Base-by-base conservation (phyloP, 2,797 vertebrate genomes). In the Sebastes reedi region DNA sequence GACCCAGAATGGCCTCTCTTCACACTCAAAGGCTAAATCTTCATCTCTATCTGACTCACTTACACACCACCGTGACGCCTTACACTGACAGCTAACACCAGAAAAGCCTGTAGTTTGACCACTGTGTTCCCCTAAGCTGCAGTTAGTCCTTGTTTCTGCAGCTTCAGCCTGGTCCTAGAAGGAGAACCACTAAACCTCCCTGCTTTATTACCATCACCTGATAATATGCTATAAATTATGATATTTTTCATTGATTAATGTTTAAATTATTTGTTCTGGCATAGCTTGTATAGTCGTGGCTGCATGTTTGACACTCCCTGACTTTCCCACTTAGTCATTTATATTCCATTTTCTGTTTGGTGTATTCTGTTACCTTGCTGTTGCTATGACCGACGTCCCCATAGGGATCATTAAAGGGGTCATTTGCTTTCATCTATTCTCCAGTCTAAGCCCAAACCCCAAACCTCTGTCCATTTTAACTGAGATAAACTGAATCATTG, bases 1-100 rank as follows among this genome's bases (percentile, higher is more conserved):
- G 90, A 94, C 89, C 93, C 91, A 68, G 61, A 92, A 89, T 88
- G 91, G 93, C 89, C 89, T 76, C 52, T 80, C 72, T 87, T 91
- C 77, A 92, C 92, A 90, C 91, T 90, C 75, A 78, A 85, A 87
- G 77, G 67, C 76, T 76, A 81, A 66, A 78, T 73, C 72, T 86
- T 77, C n/a, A 79, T 76, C 39, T 85, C 70, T 36, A 30, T 67
- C 81, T 46, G 65, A 75, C 56, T 84, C 66, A 67, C 46, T 52
- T 66, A 29, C 20, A 77, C 29, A 67, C 55, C 69, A 69, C 56
- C 67, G 5, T 66, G 59, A 72, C 62, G 50, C 68, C n/a, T 69
- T 46, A 78, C 32, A 61, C 68, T 68, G 79, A 88, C 82, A 82
- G 79, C 77, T 77, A 81, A 80, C 81, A 80, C 55, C 66, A 87